Evolutionary conservation across 2,797 vertebrate genomes (phyloP), one percentile per base, ranked within the genome.

Genomic region (Tamandua tetradactyla): DNA sequence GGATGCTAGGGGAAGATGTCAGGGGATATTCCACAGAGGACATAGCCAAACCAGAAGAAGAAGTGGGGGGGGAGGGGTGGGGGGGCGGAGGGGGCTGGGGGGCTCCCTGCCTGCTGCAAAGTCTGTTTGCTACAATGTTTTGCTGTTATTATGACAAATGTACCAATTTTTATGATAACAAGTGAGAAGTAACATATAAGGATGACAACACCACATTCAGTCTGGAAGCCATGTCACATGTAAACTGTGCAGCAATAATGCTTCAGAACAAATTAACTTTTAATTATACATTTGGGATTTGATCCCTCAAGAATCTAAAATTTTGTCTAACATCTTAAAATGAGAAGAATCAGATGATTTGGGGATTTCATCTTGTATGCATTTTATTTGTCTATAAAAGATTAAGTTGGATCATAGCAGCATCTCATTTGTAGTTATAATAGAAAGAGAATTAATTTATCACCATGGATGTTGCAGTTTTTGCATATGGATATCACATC

Each of bases 231-330:
- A 59, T 11, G 12, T 7, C 7, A 18, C 3, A 0, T 47, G n/a
- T 78, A 76, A 91, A 68, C 2, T 32, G 71, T n/a, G n/a, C n/a
- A n/a, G 15, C 30, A 89, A 32, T 13, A 92, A 72, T 91, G 42
- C 30, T 62, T 91, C 37, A 76, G 59, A 81, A 87, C 8, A 44
- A 57, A 84, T 91, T 96, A 76, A 72, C 61, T 79, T 91, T 75
- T 93, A 96, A 96, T 96, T 91, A 76, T n/a, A 87, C 57, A 10
- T 80, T 68, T n/a, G n/a, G 95, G 95, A 97, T 84, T 78, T 81
- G 72, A 57, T 97, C 94, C 94, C 96, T 89, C 59, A 95, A 85
- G 95, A 90, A 69, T 93, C 68, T 81, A 72, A 93, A 89, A 44
- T 55, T 66, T 27, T 93, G n/a, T 27, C 80, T 18, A 66, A 40